Percentiles rank a stretch among this genome's conserved stretches.
These are phyloP conservation scores for Sylvicapra grimmia DNA, from an alignment of 2,113 vertebrate species.

Conservation along the genomic window DNA sequence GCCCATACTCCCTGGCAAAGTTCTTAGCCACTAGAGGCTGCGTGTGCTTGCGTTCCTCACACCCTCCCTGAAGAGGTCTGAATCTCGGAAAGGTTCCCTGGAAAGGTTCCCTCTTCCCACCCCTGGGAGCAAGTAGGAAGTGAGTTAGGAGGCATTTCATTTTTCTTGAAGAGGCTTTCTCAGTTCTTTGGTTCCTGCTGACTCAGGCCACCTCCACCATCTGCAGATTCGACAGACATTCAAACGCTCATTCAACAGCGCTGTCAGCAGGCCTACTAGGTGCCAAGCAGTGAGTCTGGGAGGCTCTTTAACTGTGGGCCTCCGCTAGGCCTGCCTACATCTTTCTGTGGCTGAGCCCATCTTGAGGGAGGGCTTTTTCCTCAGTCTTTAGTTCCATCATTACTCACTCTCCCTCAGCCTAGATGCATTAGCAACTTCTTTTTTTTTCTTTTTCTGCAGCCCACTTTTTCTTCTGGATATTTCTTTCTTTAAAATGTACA, in stretches of 20 bases:
- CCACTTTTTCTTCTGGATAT: background rate
- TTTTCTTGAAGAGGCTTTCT: slow-evolving; percentile 55
- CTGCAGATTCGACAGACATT: background rate
- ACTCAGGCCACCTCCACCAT: slow-evolving; percentile 25
- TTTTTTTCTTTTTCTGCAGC: background rate
- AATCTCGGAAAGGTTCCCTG: background rate
- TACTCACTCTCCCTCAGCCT: background rate
- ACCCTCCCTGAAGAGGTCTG: background rate
- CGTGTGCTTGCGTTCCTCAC: background rate
- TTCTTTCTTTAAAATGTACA: background rate
- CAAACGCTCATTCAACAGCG: background rate
- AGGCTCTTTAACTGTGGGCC: background rate
- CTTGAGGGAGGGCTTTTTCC: background rate
- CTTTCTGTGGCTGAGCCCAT: background rate
- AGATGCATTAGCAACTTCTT: background rate
- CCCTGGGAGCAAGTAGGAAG: slow-evolving; percentile 43
- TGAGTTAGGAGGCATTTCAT: slow-evolving; percentile 27
- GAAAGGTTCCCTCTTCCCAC: slow-evolving; percentile 48
- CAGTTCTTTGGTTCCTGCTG: slow-evolving; percentile 13
- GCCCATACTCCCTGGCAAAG: background rate
- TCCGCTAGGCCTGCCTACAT: background rate
- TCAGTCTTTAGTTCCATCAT: background rate
- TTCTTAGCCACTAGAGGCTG: background rate
- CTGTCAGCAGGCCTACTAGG: background rate
- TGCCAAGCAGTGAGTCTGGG: background rate